Evolutionary conservation across 1,140 invertebrate species (phyloP), one percentile per base, ranked within the genome.

Genomic region (Grapholita molesta): DNA sequence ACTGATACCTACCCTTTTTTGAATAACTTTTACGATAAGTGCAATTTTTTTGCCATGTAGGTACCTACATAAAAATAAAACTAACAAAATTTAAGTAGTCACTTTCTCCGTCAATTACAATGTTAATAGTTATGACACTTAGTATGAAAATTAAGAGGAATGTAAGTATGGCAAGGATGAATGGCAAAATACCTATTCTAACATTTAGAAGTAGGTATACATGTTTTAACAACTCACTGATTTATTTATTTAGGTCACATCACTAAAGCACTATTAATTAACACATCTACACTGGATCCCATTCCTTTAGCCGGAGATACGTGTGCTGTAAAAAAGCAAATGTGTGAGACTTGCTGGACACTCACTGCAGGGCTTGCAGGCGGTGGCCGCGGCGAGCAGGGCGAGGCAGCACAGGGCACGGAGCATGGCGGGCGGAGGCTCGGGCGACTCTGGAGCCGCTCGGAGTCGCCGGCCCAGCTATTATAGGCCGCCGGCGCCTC

Each of bases 401-500:
- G 53, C 23, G 33, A 61, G 24, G 55, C 55, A 48, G 42, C 78
- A 84, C 82, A 88, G 71, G 72, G 78, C 75, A 75, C 85, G 87
- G 70, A 89, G 84, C 86, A 89, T 90, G 84, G 85, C 85, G 85
- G n/a, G 64, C 80, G 85, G 79, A 81, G 88, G 80, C 78, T 77
- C 76, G 78, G 76, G 70, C 80, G 73, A 81, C 73, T 89, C 84
- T 90, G 85, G 84, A 88, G 82, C 79, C 79, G 77, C 73, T 77
- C 78, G 83, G 86, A 87, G 86, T 83, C 88, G 86, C 88, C 86
- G 82, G 80, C 86, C 83, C 85, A 82, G 79, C 88, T 90, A 90
- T 90, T 90, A 90, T 90, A 90, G 86, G 86, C 86, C 85, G 88
- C 85, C 86, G 85, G 83, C 88, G 88, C 80, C 86, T 86, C 84